Percentiles rank a stretch among this genome's conserved stretches.
phyloP scores from a whole-genome alignment of 2,888 invertebrate species.

The Conistra vaccinii region DNA sequence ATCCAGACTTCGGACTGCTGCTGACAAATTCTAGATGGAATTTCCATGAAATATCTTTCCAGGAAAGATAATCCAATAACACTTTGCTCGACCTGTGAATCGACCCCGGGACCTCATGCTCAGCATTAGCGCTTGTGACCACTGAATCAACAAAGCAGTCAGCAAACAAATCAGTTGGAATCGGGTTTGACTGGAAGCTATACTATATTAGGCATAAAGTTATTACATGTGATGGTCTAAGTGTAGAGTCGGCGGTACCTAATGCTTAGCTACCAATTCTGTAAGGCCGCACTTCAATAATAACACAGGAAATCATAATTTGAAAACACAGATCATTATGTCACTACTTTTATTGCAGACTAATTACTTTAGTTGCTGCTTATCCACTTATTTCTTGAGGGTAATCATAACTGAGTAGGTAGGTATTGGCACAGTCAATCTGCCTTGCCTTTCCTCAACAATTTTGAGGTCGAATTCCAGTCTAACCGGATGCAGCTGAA shows the following conservation, averaged over 20 bases:
- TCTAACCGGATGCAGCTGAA: no score
- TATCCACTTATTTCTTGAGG: constrained; percentile 24
- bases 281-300: constrained; percentile 16
- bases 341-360: constrained; percentile 22
- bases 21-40: no score
- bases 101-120: no score
- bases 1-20: no score
- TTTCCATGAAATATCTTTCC: no score
- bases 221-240: not conserved
- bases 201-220: not conserved
- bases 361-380: constrained; percentile 25
- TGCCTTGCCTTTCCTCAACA: no score
- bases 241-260: not conserved
- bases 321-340: constrained; percentile 4
- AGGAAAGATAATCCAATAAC: no score
- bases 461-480: no score
- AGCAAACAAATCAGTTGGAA: not conserved
- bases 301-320: constrained; percentile 51
- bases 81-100: no score
- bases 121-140: no score
- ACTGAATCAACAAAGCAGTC: no score
- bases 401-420: constrained; percentile 7
- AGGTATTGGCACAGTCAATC: not conserved
- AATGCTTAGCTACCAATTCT: constrained; percentile 7
- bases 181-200: not conserved